Conservation (phyloP, 1,140 invertebrate genomes). For the Apis mellifera region Amel_HAv3.1 CM009931.2:16940501-16941000, state of each 20-base stretch:
- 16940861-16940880: no score
- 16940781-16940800: no score
- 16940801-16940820: no score
- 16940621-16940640: slow-evolving; percentile 12
- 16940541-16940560: not conserved
- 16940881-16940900: no score
- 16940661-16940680: not conserved
- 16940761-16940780: not conserved
- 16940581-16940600: not conserved
- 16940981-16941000: not conserved
- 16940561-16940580: not conserved
- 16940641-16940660: not conserved
- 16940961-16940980: no score
- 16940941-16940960: no score
- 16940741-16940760: not conserved
- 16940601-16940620: not conserved
- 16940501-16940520: slow-evolving; percentile 13
- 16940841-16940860: no score
- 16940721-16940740: not conserved
- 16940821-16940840: no score
- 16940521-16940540: not conserved
- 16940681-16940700: not conserved
- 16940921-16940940: no score
- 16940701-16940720: not conserved
- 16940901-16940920: no score